These are phyloP conservation scores for Heterodera carotae DNA, from an alignment of 1,140 invertebrate genomes.

Conservation along the genomic window DNA sequence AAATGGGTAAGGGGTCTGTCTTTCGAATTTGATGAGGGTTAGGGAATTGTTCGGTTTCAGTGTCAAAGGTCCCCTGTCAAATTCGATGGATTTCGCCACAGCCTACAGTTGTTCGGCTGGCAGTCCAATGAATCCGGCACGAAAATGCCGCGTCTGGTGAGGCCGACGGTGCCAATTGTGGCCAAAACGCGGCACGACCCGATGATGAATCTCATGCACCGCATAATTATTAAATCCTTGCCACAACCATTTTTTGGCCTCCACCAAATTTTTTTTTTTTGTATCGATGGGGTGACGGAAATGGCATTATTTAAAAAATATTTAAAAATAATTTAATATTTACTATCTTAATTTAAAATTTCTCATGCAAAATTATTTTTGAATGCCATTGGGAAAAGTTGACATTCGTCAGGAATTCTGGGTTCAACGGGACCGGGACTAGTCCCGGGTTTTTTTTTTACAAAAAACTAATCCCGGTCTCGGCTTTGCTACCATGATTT, in stretches of 20 bases:
- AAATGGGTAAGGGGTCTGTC: too few relatives aligned
- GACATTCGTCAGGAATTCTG: too few relatives aligned
- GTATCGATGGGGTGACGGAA: background rate
- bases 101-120: conserved; percentile 69
- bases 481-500: too few relatives aligned
- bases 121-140: conserved; percentile 70
- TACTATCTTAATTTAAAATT: too few relatives aligned
- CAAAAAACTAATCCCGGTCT: too few relatives aligned
- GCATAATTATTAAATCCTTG: background rate
- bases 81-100: conserved; percentile 70
- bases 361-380: too few relatives aligned
- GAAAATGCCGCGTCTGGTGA: conserved; percentile 72
- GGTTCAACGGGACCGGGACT: too few relatives aligned
- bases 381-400: too few relatives aligned
- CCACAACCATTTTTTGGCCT: background rate
- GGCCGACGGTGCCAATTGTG: background rate
- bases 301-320: background rate
- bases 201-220: background rate
- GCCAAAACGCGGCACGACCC: background rate
- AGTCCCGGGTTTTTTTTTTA: too few relatives aligned
- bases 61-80: conserved; percentile 72
- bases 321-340: too few relatives aligned
- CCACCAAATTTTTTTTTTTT: background rate
- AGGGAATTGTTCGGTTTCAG: too few relatives aligned
- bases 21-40: too few relatives aligned